Conservation (phyloP, 2,888 invertebrate species). For the Agriopis marginaria region DNA sequence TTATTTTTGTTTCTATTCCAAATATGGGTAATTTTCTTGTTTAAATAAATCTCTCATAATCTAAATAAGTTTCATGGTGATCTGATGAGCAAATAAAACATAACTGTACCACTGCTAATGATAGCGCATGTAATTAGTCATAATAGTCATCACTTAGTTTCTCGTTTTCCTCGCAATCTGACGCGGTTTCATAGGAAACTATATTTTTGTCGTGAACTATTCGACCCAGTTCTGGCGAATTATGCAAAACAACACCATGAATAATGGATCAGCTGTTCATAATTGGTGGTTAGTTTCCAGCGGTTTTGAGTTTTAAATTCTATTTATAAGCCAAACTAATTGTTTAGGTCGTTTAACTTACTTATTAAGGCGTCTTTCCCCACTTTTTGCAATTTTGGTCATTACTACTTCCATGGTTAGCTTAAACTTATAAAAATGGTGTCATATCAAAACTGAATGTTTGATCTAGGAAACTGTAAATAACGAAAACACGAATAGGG, state of each 20-base stretch:
- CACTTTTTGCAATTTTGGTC: too few relatives aligned
- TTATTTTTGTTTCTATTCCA: too few relatives aligned
- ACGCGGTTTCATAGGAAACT: slow-evolving; percentile 49
- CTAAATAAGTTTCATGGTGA: too few relatives aligned
- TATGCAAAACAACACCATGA: slow-evolving; percentile 46
- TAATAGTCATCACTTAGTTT: slow-evolving; percentile 48
- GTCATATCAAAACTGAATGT: too few relatives aligned
- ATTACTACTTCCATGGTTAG: too few relatives aligned
- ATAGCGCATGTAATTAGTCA: slow-evolving; percentile 32
- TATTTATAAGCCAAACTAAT: slow-evolving; percentile 14
- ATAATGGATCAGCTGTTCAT: slow-evolving; percentile 44
- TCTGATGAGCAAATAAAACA: background rate
- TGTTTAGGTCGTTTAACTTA: slow-evolving; percentile 9
- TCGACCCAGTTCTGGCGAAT: slow-evolving; percentile 55
- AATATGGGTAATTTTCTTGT: too few relatives aligned
- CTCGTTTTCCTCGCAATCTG: slow-evolving; percentile 52
- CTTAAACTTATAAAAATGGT: too few relatives aligned
- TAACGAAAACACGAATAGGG: too few relatives aligned
- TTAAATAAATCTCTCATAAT: too few relatives aligned
- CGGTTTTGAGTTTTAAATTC: slow-evolving; percentile 33
- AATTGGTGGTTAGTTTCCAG: slow-evolving; percentile 44
- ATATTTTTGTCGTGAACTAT: slow-evolving; percentile 50
- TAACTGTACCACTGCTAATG: background rate
- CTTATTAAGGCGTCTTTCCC: background rate
- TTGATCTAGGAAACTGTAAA: too few relatives aligned